Evolutionary conservation across 37 sponge, comb jelly and placozoan genomes (phyloP).

Genomic region (Diacarnus erythraeanus): DNA sequence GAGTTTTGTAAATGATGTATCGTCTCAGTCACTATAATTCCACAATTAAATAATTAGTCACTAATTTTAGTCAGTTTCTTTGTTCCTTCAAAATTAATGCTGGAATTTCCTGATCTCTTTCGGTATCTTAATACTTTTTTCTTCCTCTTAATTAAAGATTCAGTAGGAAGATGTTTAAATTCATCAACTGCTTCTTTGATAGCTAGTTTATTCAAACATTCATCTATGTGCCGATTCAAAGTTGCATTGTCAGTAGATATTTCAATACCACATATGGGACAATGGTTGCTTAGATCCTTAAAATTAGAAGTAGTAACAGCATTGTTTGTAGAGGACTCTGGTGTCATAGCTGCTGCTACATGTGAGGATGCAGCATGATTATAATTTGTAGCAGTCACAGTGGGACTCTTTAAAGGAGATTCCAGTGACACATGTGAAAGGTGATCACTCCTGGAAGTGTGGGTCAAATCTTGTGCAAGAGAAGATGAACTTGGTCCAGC

Average conservation of each 20-base stretch:
- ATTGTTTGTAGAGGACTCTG: background rate
- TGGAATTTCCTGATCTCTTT: too few relatives aligned
- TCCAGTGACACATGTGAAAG: too few relatives aligned
- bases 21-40: background rate
- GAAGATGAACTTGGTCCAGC: too few relatives aligned
- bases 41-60: background rate
- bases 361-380: too few relatives aligned
- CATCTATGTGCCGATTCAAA: slow-evolving; percentile 84
- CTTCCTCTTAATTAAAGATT: too few relatives aligned
- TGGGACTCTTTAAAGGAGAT: too few relatives aligned
- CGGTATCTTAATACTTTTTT: too few relatives aligned
- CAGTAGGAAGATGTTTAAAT: background rate
- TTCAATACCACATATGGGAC: slow-evolving; percentile 64
- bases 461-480: too few relatives aligned
- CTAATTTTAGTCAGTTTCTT: background rate
- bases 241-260: slow-evolving; percentile 43
- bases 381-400: too few relatives aligned
- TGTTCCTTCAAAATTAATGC: background rate
- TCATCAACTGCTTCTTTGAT: slow-evolving; percentile 25
- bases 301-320: background rate
- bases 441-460: too few relatives aligned
- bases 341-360: too few relatives aligned
- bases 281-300: slow-evolving; percentile 14
- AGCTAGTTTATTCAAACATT: slow-evolving; percentile 60
- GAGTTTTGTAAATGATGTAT: too few relatives aligned